Evolutionary conservation across 1,140 invertebrate genomes (phyloP).

Genomic region (Hestina assimilis): DNA sequence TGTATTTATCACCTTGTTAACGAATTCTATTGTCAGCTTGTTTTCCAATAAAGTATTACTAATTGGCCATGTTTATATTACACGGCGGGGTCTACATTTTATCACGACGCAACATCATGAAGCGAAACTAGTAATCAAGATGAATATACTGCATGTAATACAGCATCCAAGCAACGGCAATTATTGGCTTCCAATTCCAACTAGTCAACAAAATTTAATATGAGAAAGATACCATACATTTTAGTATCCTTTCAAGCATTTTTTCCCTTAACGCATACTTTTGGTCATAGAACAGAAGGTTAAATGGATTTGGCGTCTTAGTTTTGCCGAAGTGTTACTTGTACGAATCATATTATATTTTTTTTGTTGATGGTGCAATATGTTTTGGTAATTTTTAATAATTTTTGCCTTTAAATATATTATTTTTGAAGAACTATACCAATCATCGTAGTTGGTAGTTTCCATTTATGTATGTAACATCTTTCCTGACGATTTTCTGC

Average conservation of each 20-base stretch:
- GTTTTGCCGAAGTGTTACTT: no score
- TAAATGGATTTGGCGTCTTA: neutral
- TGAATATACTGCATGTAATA: slow-evolving; percentile 1
- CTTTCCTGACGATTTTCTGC: no score
- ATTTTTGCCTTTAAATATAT: no score
- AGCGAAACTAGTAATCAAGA: slow-evolving; percentile 1
- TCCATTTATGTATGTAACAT: no score
- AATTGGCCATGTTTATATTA: slow-evolving; percentile 2
- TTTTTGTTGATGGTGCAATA: no score
- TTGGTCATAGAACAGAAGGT: neutral
- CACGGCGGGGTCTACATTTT: neutral
- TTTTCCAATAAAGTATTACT: slow-evolving; percentile 5
- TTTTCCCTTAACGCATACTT: slow-evolving; percentile 12
- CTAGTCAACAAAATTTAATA: slow-evolving; percentile 19
- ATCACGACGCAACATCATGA: neutral
- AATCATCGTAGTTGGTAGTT: no score
- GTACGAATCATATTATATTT: no score
- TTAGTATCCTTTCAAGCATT: slow-evolving; percentile 19
- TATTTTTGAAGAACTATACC: no score
- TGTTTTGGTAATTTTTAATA: no score
- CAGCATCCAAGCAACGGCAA: slow-evolving; percentile 6
- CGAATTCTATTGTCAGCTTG: slow-evolving; percentile 1
- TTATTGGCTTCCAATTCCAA: slow-evolving; percentile 5
- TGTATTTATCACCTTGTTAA: slow-evolving; percentile 5
- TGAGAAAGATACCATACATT: slow-evolving; percentile 16